phyloP scores from a whole-genome alignment of 2,888 invertebrate species.

The Campaea margaritaria region DNA sequence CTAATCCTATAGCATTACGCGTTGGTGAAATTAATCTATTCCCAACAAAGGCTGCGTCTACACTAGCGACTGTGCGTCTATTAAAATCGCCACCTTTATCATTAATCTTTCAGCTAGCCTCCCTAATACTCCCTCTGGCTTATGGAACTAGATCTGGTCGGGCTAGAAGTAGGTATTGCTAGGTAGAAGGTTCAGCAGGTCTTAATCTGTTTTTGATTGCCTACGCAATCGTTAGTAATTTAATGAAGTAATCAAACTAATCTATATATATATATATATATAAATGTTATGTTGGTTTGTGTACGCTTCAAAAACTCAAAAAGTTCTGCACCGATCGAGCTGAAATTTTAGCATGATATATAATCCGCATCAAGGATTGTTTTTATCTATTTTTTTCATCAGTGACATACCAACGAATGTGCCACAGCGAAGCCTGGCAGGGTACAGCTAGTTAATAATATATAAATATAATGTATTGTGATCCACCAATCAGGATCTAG shows the following conservation, averaged over 20 bases:
- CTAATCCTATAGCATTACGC: neutral
- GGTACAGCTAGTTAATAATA: no score
- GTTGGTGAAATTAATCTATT: constrained; percentile 32
- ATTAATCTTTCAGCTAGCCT: constrained; percentile 31
- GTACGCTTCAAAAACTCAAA: no score
- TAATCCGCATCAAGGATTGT: no score
- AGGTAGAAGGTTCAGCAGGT: constrained; percentile 10
- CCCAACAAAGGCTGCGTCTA: constrained; percentile 35
- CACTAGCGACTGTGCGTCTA: constrained; percentile 34
- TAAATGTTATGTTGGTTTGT: no score
- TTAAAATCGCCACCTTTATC: constrained; percentile 32
- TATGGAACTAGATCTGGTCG: constrained; percentile 21
- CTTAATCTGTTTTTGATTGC: constrained; percentile 29
- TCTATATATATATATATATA: no score
- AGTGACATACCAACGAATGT: no score
- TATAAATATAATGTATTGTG: no score
- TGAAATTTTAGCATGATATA: no score
- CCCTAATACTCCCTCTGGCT: constrained; percentile 12
- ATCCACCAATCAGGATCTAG: no score
- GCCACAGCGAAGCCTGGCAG: no score
- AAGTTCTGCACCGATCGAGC: no score
- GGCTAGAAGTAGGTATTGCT: constrained; percentile 9
- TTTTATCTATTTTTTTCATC: no score
- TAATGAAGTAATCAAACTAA: neutral
- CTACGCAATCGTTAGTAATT: constrained; percentile 12